phyloP scores from a whole-genome alignment of 2,888 invertebrate species.

The Protodeltote pygarga region DNA sequence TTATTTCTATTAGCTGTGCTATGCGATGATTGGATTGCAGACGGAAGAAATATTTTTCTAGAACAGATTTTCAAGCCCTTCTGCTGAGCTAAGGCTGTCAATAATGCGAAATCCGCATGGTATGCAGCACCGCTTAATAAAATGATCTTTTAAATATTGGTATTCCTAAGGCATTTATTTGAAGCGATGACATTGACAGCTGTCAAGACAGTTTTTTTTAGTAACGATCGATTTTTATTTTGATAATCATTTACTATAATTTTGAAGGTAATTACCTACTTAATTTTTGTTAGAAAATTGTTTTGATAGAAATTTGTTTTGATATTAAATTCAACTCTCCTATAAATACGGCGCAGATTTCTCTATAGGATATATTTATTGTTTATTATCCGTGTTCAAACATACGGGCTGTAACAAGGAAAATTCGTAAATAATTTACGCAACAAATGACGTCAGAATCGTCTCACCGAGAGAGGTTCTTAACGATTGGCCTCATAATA shows the following conservation, averaged over 20 bases:
- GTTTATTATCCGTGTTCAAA: slow-evolving; percentile 28
- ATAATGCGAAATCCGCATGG: too few relatives aligned
- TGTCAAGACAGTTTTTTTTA: background rate
- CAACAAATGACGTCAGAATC: slow-evolving; percentile 30
- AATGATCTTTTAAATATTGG: too few relatives aligned
- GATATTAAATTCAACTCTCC: slow-evolving; percentile 11
- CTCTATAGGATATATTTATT: slow-evolving; percentile 23
- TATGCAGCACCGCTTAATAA: too few relatives aligned
- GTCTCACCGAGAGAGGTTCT: slow-evolving; percentile 1
- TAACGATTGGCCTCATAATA: slow-evolving; percentile 7
- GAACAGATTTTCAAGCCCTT: background rate
- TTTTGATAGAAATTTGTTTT: slow-evolving; percentile 20
- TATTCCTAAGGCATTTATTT: too few relatives aligned
- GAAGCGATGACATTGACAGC: slow-evolving; percentile 1
- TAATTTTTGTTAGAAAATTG: slow-evolving; percentile 1
- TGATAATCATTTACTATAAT: too few relatives aligned
- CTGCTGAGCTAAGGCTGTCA: background rate
- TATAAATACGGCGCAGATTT: slow-evolving; percentile 17
- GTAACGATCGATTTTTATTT: too few relatives aligned
- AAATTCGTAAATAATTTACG: slow-evolving; percentile 40
- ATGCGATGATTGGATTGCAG: slow-evolving; percentile 36
- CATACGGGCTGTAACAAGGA: slow-evolving; percentile 12
- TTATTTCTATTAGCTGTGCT: slow-evolving; percentile 45
- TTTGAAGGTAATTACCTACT: too few relatives aligned
- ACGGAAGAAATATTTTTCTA: slow-evolving; percentile 2